Evolutionary conservation across 2,113 vertebrate genomes (phyloP).

Genomic region (Rhynchomys soricoides): DNA sequence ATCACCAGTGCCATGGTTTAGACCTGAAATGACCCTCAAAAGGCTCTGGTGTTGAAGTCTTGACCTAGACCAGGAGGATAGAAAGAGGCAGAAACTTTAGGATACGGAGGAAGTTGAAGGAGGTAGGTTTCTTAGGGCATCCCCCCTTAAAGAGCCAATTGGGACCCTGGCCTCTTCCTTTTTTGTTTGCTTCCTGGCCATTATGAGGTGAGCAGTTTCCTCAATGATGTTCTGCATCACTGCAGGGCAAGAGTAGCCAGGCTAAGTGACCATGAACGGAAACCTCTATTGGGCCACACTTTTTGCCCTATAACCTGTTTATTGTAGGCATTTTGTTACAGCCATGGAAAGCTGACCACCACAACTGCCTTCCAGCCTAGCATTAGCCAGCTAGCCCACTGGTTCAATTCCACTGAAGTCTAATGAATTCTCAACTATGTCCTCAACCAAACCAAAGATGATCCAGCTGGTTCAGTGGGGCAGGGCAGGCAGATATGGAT

Average conservation of each 20-base stretch:
- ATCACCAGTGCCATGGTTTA: background rate
- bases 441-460: background rate
- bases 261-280: background rate
- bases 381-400: background rate
- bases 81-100: background rate
- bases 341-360: background rate
- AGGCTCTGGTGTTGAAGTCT: background rate
- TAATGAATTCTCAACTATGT: background rate
- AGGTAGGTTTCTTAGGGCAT: background rate
- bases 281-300: background rate
- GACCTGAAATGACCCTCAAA: background rate
- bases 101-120: background rate
- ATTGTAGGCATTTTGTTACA: background rate
- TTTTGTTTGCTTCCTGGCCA: background rate
- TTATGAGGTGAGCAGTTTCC: background rate
- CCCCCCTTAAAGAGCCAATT: background rate
- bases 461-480: too few relatives aligned
- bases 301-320: background rate
- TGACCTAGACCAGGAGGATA: background rate
- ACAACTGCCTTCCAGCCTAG: background rate
- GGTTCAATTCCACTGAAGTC: background rate
- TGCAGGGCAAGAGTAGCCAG: background rate
- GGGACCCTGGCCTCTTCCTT: too few relatives aligned
- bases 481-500: background rate
- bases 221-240: too few relatives aligned